Evolutionary conservation across 1,140 invertebrate genomes (phyloP).

Genomic region (Calephelis nemesis): DNA sequence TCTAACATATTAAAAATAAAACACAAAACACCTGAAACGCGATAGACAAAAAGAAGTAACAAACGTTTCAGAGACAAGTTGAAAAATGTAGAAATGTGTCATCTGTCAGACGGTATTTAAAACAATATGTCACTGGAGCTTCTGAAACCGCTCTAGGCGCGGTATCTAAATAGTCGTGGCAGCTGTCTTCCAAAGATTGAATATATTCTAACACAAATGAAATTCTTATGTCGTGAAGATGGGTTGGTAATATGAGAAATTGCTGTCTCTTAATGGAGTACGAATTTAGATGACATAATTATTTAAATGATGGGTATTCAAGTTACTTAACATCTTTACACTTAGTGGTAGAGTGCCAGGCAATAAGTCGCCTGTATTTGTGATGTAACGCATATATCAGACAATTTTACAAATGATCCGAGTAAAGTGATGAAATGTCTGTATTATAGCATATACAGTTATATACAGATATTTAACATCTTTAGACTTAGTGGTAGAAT

Average conservation of each 20-base stretch:
- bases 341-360: too few relatives aligned
- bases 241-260: constrained; percentile 20
- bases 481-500: too few relatives aligned
- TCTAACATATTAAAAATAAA: constrained; percentile 29
- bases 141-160: constrained; percentile 37
- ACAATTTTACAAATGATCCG: too few relatives aligned
- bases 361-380: too few relatives aligned
- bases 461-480: background rate
- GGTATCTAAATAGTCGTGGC: constrained; percentile 61
- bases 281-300: constrained; percentile 8
- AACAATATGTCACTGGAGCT: constrained; percentile 59
- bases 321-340: background rate
- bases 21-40: constrained; percentile 33
- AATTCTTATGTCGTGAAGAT: constrained; percentile 42
- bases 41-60: constrained; percentile 42
- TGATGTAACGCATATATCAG: too few relatives aligned
- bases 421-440: too few relatives aligned
- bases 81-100: constrained; percentile 78
- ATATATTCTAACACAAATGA: constrained; percentile 50
- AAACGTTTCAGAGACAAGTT: constrained; percentile 72
- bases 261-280: constrained; percentile 1
- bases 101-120: constrained; percentile 77
- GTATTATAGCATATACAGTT: too few relatives aligned
- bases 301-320: background rate
- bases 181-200: constrained; percentile 60